A percentile compares a stretch with the other conserved stretches of the same genome.
Conservation (phyloP, 2,797 vertebrate genomes). For the Varecia variegata region DNA sequence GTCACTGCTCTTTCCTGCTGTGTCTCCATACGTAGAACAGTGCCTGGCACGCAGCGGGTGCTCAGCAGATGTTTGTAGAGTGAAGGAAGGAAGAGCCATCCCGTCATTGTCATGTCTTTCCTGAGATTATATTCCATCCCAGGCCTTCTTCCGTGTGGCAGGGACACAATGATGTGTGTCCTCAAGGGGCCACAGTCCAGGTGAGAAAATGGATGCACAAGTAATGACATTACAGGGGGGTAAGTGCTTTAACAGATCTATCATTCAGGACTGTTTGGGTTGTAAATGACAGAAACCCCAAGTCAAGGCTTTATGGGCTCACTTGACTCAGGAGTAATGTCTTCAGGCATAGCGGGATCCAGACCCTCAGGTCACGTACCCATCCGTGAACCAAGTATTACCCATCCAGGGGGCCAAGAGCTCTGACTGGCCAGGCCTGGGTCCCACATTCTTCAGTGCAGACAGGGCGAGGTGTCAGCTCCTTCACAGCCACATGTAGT, state of each 20-base stretch:
- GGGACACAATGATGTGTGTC: not conserved
- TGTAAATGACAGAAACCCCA: not conserved
- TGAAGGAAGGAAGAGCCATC: not conserved
- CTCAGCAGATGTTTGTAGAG: not conserved
- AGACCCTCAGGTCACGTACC: not conserved
- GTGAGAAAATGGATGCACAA: not conserved
- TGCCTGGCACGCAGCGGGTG: not conserved
- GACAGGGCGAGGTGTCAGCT: not conserved
- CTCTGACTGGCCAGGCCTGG: not conserved
- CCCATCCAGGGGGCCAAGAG: not conserved
- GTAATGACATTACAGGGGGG: accelerated
- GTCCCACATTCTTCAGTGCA: not conserved
- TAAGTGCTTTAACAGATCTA: not conserved
- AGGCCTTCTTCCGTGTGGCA: not conserved
- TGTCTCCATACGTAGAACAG: too few species aligned
- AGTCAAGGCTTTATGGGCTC: not conserved
- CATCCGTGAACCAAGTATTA: not conserved
- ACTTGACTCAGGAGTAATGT: not conserved
- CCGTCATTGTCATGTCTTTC: not conserved
- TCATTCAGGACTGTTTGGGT: not conserved
- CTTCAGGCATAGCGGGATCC: not conserved
- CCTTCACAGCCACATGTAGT: not conserved
- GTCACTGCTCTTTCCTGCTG: not conserved
- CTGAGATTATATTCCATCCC: not conserved
- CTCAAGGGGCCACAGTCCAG: not conserved